These are phyloP conservation scores for Druceiella hillmani DNA, from an alignment of 2,888 invertebrate species.

Conservation along the genomic window DNA sequence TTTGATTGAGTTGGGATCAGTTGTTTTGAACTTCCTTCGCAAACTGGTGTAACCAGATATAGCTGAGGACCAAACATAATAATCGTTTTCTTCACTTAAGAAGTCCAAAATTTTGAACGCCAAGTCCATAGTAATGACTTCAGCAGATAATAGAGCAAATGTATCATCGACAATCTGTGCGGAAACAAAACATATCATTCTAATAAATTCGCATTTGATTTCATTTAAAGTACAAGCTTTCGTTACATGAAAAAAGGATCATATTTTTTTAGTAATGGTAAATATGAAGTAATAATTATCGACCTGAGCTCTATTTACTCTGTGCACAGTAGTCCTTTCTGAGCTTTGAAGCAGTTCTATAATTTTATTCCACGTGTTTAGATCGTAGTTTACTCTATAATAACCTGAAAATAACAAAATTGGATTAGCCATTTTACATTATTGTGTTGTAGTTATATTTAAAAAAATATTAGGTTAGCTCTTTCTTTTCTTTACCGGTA, in stretches of 20 bases:
- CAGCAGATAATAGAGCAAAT: conserved; percentile 60
- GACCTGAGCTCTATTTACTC: conserved; percentile 70
- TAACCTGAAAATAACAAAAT: conserved; percentile 41
- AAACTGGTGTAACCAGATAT: conserved; percentile 45
- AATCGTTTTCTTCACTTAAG: conserved; percentile 60
- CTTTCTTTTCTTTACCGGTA: conserved; percentile 31
- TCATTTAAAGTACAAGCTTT: too few species aligned
- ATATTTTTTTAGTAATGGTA: too few species aligned
- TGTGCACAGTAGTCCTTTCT: conserved; percentile 48
- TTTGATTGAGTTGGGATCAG: too few species aligned
- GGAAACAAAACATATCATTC: too few species aligned
- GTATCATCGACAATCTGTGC: conserved; percentile 71
- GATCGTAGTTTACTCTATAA: conserved; percentile 64
- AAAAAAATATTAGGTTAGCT: neutral
- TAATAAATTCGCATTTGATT: too few species aligned
- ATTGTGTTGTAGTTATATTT: neutral
- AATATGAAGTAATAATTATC: conserved; percentile 4
- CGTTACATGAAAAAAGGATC: too few species aligned
- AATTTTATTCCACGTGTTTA: conserved; percentile 50
- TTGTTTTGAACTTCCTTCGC: conserved; percentile 35
- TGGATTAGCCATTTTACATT: conserved; percentile 4
- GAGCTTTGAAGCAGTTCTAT: conserved; percentile 39
- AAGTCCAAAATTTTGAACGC: conserved; percentile 64
- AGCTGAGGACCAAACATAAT: conserved; percentile 73
- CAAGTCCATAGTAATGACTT: conserved; percentile 44